Conservation (phyloP, 2,797 vertebrate species). For the Graptemys geographica region DNA sequence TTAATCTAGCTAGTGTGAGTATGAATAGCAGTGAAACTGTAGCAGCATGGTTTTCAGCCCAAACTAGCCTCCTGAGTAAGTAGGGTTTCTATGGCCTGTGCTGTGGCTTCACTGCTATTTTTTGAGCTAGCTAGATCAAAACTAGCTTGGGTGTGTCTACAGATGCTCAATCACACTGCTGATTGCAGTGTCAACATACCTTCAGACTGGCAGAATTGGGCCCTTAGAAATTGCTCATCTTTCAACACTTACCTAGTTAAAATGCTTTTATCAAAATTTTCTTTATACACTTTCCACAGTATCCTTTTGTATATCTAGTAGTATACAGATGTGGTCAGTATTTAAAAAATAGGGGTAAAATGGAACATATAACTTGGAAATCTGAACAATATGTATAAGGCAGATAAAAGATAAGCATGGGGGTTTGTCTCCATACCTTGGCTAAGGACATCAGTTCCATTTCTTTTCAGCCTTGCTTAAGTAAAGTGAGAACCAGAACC, state of each 20-base stretch:
- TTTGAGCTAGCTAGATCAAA: neutral
- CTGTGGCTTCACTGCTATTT: neutral
- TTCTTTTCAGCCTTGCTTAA: neutral
- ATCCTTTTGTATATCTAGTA: neutral
- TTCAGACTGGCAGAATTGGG: neutral
- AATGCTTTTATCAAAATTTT: neutral
- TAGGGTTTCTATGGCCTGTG: neutral
- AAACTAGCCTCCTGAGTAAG: neutral
- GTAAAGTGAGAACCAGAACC: constrained; percentile 25
- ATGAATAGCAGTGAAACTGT: no score
- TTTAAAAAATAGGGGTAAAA: neutral
- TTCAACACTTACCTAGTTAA: neutral
- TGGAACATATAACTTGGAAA: neutral
- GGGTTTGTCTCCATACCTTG: neutral
- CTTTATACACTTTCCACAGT: neutral
- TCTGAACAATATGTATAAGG: neutral
- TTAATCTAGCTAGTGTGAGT: no score
- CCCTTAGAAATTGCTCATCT: neutral
- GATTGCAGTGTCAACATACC: neutral
- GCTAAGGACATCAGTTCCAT: neutral
- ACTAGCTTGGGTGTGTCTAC: neutral
- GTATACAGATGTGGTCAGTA: neutral
- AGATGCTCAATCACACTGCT: neutral
- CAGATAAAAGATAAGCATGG: neutral
- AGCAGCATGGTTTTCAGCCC: neutral